phyloP scores from a whole-genome alignment of 2,888 invertebrate species.

The Podotricha telesiphe region DNA sequence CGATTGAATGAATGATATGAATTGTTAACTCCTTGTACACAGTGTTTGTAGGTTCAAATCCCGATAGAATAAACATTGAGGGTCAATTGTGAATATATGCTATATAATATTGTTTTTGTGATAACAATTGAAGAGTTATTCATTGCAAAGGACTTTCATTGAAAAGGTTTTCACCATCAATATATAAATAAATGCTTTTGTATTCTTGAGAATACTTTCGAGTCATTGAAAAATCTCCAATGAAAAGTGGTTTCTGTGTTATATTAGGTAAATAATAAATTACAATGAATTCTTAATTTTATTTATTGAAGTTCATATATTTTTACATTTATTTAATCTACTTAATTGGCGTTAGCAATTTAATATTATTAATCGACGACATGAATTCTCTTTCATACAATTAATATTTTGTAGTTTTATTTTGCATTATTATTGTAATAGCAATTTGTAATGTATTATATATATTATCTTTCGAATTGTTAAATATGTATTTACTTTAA shows the following conservation, averaged over 20 bases:
- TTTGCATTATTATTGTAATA: constrained; percentile 7
- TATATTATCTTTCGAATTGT: not conserved
- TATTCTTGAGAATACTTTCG: too few species aligned
- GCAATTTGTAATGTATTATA: constrained; percentile 1
- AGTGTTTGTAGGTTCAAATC: not conserved
- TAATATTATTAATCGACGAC: not conserved
- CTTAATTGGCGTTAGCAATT: constrained; percentile 3
- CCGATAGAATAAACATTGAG: too few species aligned
- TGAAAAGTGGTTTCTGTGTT: too few species aligned
- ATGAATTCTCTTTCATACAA: not conserved
- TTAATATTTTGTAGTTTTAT: constrained; percentile 12
- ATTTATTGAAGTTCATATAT: not conserved
- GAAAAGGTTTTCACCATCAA: too few species aligned
- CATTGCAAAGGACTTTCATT: too few species aligned
- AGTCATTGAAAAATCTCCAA: too few species aligned
- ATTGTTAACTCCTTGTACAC: not conserved
- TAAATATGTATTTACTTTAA: not conserved
- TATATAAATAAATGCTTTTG: too few species aligned
- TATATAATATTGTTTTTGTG: too few species aligned
- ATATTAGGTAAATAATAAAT: too few species aligned
- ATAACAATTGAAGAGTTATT: too few species aligned
- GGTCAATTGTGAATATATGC: too few species aligned
- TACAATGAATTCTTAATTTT: not conserved
- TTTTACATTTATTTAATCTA: not conserved
- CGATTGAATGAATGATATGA: not conserved